Conservation (phyloP, 2,113 vertebrate species). For the Alosa alosa region DNA sequence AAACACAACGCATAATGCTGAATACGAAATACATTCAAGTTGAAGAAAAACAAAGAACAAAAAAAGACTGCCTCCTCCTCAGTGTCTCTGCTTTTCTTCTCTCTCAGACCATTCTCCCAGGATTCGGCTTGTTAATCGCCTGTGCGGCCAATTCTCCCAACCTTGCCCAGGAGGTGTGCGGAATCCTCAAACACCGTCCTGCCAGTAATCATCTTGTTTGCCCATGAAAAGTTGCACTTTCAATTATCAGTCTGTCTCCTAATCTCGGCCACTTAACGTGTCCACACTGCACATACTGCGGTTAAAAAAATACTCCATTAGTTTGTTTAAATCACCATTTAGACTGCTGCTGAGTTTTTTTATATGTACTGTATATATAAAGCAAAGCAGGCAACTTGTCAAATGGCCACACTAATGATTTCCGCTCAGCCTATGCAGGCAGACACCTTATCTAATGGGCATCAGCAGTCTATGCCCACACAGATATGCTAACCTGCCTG, state of each 20-base stretch:
- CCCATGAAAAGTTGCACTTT: constrained; percentile 3
- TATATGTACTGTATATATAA: background rate
- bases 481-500: background rate
- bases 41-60: background rate
- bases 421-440: background rate
- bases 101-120: background rate
- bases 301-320: background rate
- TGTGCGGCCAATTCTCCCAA: background rate
- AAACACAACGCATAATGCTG: background rate
- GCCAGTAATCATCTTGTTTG: constrained; percentile 30
- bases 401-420: background rate
- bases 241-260: constrained; percentile 30
- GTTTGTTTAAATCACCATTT: background rate
- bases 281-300: background rate
- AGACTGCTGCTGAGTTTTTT: background rate
- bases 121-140: constrained; percentile 21
- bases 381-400: background rate
- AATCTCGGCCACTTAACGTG: constrained; percentile 3
- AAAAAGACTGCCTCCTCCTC: background rate
- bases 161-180: constrained; percentile 4
- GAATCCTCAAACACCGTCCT: background rate
- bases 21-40: background rate
- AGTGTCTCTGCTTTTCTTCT: background rate
- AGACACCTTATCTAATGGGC: background rate
- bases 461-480: background rate